Conservation (phyloP, 1,140 invertebrate species). For the Conus betulinus region DNA sequence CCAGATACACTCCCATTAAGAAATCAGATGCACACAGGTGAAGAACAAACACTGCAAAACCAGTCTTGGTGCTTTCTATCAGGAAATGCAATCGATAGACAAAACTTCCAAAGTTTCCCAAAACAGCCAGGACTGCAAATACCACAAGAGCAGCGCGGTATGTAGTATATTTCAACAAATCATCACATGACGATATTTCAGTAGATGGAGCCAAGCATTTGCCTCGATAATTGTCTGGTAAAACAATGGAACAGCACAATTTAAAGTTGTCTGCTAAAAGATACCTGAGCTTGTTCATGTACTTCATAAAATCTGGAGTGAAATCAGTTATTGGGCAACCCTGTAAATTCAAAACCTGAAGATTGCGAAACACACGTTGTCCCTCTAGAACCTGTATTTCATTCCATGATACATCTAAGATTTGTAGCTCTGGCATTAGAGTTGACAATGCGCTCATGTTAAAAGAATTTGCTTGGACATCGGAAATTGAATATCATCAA, state of each 20-base stretch:
- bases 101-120: no score
- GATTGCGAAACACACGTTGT: not conserved
- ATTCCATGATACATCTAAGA: not conserved
- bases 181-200: no score
- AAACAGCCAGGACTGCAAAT: no score
- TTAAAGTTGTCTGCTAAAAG: slow-evolving; percentile 13
- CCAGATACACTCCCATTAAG: no score
- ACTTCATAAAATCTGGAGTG: not conserved
- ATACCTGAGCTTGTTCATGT: not conserved
- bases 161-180: no score
- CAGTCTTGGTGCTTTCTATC: no score
- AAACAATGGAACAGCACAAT: slow-evolving; percentile 22
- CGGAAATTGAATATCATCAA: not conserved
- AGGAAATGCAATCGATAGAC: no score
- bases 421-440: not conserved
- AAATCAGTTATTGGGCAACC: not conserved
- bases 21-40: no score
- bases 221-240: no score
- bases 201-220: no score
- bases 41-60: no score
- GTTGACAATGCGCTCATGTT: not conserved
- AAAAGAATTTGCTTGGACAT: not conserved
- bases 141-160: no score
- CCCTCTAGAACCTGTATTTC: not conserved
- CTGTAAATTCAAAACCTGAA: not conserved